phyloP scores from a whole-genome alignment of 1,140 invertebrate genomes.

The Diuraphis noxia region DNA sequence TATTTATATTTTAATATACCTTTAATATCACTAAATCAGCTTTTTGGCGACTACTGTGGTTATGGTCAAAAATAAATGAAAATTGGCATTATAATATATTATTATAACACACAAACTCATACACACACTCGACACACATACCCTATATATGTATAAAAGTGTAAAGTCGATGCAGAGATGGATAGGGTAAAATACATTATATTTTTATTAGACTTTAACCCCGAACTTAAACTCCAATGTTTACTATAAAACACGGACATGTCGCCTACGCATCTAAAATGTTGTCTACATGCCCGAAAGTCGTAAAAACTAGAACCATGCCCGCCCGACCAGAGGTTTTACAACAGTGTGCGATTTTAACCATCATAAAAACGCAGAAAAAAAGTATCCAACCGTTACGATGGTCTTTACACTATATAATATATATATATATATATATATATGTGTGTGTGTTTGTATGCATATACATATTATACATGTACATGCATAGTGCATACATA shows the following conservation, averaged over 20 bases:
- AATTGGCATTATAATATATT: background rate
- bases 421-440: background rate
- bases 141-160: background rate
- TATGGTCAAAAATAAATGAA: background rate
- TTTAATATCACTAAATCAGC: background rate
- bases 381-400: background rate
- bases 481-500: no score
- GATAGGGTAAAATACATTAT: background rate
- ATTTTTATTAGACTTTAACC: conserved; percentile 21
- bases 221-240: background rate
- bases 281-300: background rate
- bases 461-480: no score
- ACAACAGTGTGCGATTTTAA: background rate
- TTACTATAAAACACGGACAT: conserved; percentile 30
- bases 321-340: background rate
- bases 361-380: conserved; percentile 7
- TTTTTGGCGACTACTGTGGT: background rate
- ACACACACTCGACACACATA: background rate
- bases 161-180: background rate
- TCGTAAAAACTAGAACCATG: conserved; percentile 26
- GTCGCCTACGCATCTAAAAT: conserved; percentile 9
- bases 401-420: conserved; percentile 18
- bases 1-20: background rate
- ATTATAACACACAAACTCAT: background rate
- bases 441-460: no score